Evolutionary conservation across 2,888 invertebrate genomes (phyloP).

Genomic region (Eupelmus urozonus): DNA sequence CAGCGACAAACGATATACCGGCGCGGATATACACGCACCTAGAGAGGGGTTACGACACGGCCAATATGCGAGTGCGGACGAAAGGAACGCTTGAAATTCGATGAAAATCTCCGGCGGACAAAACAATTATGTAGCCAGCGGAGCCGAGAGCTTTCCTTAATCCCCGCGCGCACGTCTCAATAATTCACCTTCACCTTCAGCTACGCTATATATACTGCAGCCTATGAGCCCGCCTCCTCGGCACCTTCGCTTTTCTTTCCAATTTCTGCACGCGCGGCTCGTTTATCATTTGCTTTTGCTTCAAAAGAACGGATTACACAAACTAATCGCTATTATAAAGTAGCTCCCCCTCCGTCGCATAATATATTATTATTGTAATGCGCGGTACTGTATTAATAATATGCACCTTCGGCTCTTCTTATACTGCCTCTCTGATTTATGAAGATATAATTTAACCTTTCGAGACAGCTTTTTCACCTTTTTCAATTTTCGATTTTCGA

Average conservation of each 20-base stretch:
- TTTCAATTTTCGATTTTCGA: background rate
- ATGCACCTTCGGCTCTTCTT: background rate
- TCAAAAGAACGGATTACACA: constrained; percentile 35
- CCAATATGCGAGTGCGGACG: background rate
- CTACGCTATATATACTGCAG: background rate
- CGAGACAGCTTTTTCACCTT: background rate
- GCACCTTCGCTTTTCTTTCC: constrained; percentile 40
- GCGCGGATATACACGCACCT: background rate
- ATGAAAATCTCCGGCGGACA: constrained; percentile 45
- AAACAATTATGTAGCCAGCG: constrained; percentile 46
- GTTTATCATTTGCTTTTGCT: constrained; percentile 35
- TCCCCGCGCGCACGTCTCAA: constrained; percentile 31
- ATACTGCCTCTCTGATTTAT: background rate
- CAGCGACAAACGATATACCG: constrained; percentile 47
- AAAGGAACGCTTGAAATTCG: constrained; percentile 26
- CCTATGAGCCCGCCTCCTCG: background rate
- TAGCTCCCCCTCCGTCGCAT: background rate
- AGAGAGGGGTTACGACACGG: background rate
- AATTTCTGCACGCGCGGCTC: background rate
- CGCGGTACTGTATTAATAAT: background rate
- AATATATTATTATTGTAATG: background rate
- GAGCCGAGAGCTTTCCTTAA: constrained; percentile 5
- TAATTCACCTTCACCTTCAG: constrained; percentile 41
- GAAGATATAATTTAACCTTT: background rate
- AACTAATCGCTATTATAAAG: constrained; percentile 3